Base-by-base conservation (phyloP, 2,113 vertebrate genomes). In the Stercorarius parasiticus region DNA sequence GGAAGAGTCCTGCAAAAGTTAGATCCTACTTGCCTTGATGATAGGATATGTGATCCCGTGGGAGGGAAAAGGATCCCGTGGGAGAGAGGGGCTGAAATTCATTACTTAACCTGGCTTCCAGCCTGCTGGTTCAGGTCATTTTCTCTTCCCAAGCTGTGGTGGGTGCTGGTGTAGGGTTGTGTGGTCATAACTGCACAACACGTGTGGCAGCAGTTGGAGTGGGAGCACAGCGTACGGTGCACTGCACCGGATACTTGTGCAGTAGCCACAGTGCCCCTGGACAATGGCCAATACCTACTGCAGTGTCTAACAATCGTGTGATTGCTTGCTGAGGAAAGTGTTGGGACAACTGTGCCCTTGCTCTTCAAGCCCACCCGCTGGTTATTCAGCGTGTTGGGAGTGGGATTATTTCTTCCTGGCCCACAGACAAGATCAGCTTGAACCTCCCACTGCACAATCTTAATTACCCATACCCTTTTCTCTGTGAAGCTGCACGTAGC, bases 341-440 rank as follows among this genome's bases (percentile, higher is more conserved):
- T 34, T 78, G 61, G n/a, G 67, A 78, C 95, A 93, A 5, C 76
- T 81, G 6, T 81, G 40, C n/a, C 80, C 72, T 73, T 55, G 55
- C 47, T 59, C 36, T 86, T 92, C 64, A 58, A 90, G 90, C 85
- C 92, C 66, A 84, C 90, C 64, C 27, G 1, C 72, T 64, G 62
- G 59, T 86, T 80, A 82, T 91, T 95, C 74, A 88, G 62, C 1
- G 0, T 69, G 25, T 45, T 90, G 58, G 49, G 45, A 89, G 58
- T 53, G 30, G 66, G 87, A 93, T 94, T 90, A 45, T 96, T 95
- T 90, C 82, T 90, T 93, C 36, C 61, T 93, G 93, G 78, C 91
- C 53, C 21, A 21, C 40, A 29, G 80, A 67, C 61, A 52, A 69
- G 73, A 87, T 82, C 43, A 56, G 53, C 27, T 80, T 45, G 23